Evolutionary conservation across 2,113 vertebrate genomes (phyloP), one percentile per base, ranked within the genome.

Genomic region (Pristiophorus japonicus): DNA sequence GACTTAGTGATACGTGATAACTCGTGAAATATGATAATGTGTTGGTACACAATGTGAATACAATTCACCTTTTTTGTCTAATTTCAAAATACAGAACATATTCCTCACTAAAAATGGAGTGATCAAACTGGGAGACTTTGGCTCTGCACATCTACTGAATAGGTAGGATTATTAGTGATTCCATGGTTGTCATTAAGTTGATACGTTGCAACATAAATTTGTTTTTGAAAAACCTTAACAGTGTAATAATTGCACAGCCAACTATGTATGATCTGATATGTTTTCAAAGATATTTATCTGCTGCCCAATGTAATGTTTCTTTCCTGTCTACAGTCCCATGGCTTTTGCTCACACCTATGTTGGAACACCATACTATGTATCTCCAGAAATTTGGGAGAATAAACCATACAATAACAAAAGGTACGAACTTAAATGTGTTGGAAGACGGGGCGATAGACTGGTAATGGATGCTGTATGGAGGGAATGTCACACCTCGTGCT

Each of bases 341-440:
- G 98, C 98, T 0, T 98, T 98, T 0, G 98, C 98, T 96, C 98
- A 97, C 66, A 97, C 98, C 0, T 99, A 99, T 22, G 98, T 99
- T 85, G 99, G 99, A 95, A 99, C 99, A 11, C 99, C 99, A 4
- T 99, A 99, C 95, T 99, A 99, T 0, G 98, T 99, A 42, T 98
- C 99, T 96, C 99, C 99, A 95, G 99, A 99, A 97, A 98, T 99
- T 96, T 99, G 99, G 99, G 99, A 99, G 96, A 99, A 97, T 96
- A 96, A 97, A 96, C 98, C 98, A 0, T 99, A 99, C 97, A 99
- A 99, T 97, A 99, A 99, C 96, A 99, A 99, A 97, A 99, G 99
- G 99, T 99, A 97, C 30, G 96, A 0, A 59, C 47, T 67, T 47
- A 24, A 84, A 34, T 11, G 70, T 18, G 0, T 0, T n/a, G n/a